A percentile compares a stretch with the other conserved stretches of the same genome.
These are phyloP conservation scores for Acomys russatus DNA, from an alignment of 2,797 vertebrate species.

Conservation along the genomic window DNA sequence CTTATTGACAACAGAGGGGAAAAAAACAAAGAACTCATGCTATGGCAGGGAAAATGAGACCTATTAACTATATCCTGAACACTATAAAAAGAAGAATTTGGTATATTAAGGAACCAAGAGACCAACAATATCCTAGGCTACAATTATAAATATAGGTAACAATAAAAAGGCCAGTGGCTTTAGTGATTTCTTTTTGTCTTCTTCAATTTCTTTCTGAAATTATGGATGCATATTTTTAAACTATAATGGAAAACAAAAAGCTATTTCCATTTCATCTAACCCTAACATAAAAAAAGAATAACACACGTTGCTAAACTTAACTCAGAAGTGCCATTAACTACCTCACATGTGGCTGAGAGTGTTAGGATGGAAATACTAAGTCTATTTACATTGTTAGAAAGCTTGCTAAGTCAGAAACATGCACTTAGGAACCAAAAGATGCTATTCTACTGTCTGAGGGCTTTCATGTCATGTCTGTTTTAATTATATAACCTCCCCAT, in stretches of 20 bases:
- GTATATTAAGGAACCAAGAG: slow-evolving; percentile 55
- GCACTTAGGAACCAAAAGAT: slow-evolving; percentile 57
- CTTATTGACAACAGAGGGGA: not conserved
- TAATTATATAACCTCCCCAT: slow-evolving; percentile 27
- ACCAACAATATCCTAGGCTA: slow-evolving; percentile 60
- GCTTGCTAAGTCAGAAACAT: slow-evolving; percentile 65
- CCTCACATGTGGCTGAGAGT: slow-evolving; percentile 42
- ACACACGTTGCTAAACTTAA: slow-evolving; percentile 64
- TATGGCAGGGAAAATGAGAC: not conserved
- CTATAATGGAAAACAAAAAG: slow-evolving; percentile 71
- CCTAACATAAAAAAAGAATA: slow-evolving; percentile 69
- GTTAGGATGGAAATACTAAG: slow-evolving; percentile 63
- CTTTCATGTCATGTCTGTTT: slow-evolving; percentile 62
- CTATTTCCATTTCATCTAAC: slow-evolving; percentile 57
- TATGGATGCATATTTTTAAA: slow-evolving; percentile 57
- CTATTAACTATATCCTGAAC: slow-evolving; percentile 51
- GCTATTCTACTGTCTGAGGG: slow-evolving; percentile 44
- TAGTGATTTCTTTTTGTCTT: slow-evolving; percentile 38
- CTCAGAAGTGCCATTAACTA: slow-evolving; percentile 67
- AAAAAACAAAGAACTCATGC: not conserved
- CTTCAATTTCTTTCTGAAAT: slow-evolving; percentile 48
- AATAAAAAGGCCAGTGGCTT: slow-evolving; percentile 56
- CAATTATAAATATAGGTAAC: slow-evolving; percentile 45
- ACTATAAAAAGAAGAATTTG: slow-evolving; percentile 17
- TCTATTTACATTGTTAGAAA: slow-evolving; percentile 63